Base-by-base conservation (phyloP, 1,140 invertebrate genomes). In the Sycobia sp. region DNA sequence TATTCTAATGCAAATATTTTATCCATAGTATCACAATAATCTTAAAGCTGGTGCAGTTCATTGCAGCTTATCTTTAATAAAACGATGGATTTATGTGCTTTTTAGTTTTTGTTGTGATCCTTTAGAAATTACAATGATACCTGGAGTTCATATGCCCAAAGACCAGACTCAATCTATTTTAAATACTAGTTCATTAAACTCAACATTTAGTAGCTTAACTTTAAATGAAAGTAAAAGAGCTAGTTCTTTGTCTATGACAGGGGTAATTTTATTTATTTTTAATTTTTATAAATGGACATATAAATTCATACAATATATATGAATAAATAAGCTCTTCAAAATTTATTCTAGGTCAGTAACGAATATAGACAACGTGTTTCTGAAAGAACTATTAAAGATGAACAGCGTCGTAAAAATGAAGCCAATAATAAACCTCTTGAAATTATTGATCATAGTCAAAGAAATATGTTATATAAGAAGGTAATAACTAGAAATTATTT, bases 41-140 rank as follows among this genome's bases (percentile, higher is more conserved):
- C 54, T 67, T 0, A 83, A 84, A 27, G 76, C 53, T 36, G 57
- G 73, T n/a, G 25, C 72, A 0, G 43, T 75, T 3, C 73, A 80
- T 44, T 89, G 87, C 66, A 86, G 84, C 38, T 67, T 74, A 38
- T 83, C 85, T 0, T 75, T 81, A 3, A 79, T 81, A 0, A 82
- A 81, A 29, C 79, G 86, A 44, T 85, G 84, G 82, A 82, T 79
- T 2, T 88, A 76, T 72, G 82, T 80, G 1, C 68, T 88, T 5
- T 83, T 85, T 27, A 85, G 86, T 67, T 72, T 74, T 50, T 85
- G 83, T 64, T 87, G 85, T 63, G 63, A 75, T 1, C 59, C 75
- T 8, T 65, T 84, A 11, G 75, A 71, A 25, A 74, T 88, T 7
- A 25, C 71, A 0, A 55, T 82, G 38, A 59, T 73, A 0, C 73